Evolutionary conservation across 2,797 vertebrate genomes (phyloP), one percentile per base, ranked within the genome.

Genomic region (Mycteria americana): DNA sequence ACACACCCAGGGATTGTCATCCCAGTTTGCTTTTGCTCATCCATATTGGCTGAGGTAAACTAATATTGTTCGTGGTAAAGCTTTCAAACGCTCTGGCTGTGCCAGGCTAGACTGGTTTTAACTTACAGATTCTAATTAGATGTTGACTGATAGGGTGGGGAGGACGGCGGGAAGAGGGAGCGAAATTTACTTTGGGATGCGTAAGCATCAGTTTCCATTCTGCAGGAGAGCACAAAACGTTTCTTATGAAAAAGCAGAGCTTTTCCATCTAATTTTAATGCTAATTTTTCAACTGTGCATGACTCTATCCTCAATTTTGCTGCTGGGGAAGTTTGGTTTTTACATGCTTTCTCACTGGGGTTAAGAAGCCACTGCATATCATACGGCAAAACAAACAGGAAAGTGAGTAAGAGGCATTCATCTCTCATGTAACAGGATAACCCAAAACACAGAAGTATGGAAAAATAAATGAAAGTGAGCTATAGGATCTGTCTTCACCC

Each of bases 101-200:
- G 60, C 48, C 45, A 89, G 48, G 18, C 19, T 64, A 64, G 27
- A 30, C 28, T 89, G 82, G 18, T 57, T 96, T 97, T 78, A 86
- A 89, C 96, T 88, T 93, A 73, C 28, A 56, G 60, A 48, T 59
- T 89, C 59, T 92, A 84, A 88, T 94, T 82, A 93, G 72, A 75
- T 18, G 5, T 72, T 80, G 82, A 82, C 43, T 75, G 78, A 45
- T 41, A 63, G 56, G 11, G 11, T 68, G 35, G 33, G 45, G 16
- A 75, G 37, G 56, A 53, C 1, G 5, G 19, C 43, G 25, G 31
- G 13, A 24, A 90, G n/a, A 83, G 28, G 18, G 41, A 74, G 39
- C 0, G 9, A 88, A 80, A 82, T 88, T 92, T 82, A 35, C 77
- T 95, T 87, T 77, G 43, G 35, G 63, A 28, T 7, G 2, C 8